A percentile compares a stretch with the other conserved stretches of the same genome.
These are phyloP conservation scores for Lineus longissimus DNA, from an alignment of 1,140 invertebrate species.

Conservation along the genomic window DNA sequence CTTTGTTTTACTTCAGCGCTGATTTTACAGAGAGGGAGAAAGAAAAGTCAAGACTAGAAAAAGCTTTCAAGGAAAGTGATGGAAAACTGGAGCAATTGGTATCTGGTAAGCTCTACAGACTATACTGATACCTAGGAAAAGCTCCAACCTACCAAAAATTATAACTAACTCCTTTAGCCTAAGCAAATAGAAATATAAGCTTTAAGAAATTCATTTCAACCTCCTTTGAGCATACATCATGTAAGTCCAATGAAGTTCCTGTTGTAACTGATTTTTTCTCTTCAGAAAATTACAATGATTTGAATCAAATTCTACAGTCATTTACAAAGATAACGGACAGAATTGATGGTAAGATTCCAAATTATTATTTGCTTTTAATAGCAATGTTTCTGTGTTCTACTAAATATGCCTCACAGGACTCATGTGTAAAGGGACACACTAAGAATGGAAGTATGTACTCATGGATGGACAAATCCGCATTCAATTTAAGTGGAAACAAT, in stretches of 20 bases:
- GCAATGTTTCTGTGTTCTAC: not conserved
- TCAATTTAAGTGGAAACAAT: not conserved
- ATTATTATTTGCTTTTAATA: not conserved
- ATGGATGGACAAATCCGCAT: not conserved
- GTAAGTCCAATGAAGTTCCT: too few species aligned
- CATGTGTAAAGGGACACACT: not conserved
- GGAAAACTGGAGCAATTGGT: conserved; percentile 82
- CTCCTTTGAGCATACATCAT: not conserved
- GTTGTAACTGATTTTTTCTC: too few species aligned
- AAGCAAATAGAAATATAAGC: too few species aligned
- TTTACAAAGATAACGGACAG: conserved; percentile 76
- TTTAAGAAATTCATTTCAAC: conserved; percentile 1
- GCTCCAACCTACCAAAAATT: not conserved
- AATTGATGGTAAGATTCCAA: conserved; percentile 58
- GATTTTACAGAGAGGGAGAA: conserved; percentile 91
- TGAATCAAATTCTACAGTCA: conserved; percentile 81
- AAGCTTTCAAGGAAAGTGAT: conserved; percentile 88
- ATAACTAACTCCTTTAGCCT: too few species aligned
- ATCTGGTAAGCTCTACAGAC: conserved; percentile 55
- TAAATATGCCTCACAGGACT: too few species aligned
- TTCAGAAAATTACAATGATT: conserved; percentile 76
- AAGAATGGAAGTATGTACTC: not conserved
- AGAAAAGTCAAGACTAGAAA: conserved; percentile 88
- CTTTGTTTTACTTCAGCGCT: conserved; percentile 63
- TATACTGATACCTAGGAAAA: not conserved